phyloP scores from a whole-genome alignment of 2,797 vertebrate species.

The Takifugu rubripes region DNA sequence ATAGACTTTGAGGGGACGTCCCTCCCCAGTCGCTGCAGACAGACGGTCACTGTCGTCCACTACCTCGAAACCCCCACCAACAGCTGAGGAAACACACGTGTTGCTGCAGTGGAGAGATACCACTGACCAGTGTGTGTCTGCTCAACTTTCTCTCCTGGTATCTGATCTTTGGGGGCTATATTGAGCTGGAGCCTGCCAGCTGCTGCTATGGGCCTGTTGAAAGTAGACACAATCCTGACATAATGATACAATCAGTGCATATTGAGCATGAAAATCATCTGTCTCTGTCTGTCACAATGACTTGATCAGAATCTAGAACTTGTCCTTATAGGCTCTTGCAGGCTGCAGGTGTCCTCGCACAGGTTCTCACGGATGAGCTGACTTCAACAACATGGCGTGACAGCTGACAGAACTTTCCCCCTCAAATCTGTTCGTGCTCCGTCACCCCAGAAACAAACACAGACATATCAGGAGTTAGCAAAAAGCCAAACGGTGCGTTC shows the following conservation, averaged over 20 bases:
- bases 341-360: not conserved
- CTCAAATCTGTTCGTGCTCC: constrained; percentile 19
- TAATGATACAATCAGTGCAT: not conserved
- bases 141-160: constrained; percentile 52
- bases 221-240: constrained; percentile 4
- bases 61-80: constrained; percentile 33
- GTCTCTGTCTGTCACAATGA: no score
- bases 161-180: constrained; percentile 63
- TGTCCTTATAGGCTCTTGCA: not conserved
- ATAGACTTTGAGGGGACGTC: constrained; percentile 3
- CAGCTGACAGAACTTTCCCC: constrained; percentile 25
- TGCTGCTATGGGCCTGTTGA: constrained; percentile 22
- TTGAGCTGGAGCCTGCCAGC: constrained; percentile 33
- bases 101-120: constrained; percentile 36
- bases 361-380: constrained; percentile 18
- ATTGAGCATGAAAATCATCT: not conserved
- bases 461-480: not conserved
- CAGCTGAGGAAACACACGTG: constrained; percentile 56
- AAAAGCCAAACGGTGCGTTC: not conserved
- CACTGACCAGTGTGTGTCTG: constrained; percentile 32
- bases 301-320: no score
- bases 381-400: constrained; percentile 12
- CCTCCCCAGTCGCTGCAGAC: constrained; percentile 27
- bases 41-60: constrained; percentile 26
- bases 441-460: not conserved